These are phyloP conservation scores for Frieseomelitta varia DNA, from an alignment of 1,140 invertebrate species.

Conservation along the genomic window DNA sequence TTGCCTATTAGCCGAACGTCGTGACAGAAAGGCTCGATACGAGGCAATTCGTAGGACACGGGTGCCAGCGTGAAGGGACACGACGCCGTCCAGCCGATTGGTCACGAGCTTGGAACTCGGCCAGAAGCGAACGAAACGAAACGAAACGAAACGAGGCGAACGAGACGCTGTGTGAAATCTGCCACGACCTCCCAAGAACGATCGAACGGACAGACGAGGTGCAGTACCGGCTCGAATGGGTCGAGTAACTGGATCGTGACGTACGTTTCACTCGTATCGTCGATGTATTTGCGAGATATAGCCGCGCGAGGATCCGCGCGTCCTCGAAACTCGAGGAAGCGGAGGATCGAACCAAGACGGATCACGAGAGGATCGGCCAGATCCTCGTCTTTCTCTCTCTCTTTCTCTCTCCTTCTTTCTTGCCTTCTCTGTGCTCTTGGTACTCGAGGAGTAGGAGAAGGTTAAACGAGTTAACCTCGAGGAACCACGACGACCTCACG, in stretches of 20 bases:
- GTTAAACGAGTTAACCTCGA: constrained; percentile 77
- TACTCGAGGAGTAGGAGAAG: constrained; percentile 45
- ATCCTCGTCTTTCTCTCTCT: constrained; percentile 30
- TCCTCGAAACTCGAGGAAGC: constrained; percentile 26
- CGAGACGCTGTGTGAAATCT: constrained; percentile 18
- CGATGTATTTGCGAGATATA: constrained; percentile 37
- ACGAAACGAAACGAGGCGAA: not conserved
- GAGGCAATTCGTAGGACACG: constrained; percentile 27
- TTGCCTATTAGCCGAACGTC: not conserved
- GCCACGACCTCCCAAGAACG: constrained; percentile 19
- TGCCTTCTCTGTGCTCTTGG: not conserved
- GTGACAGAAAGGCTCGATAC: not conserved
- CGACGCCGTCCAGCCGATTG: not conserved
- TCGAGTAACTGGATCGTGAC: constrained; percentile 67
- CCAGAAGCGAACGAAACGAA: not conserved
- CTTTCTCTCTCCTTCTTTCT: not conserved
- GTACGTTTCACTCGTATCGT: constrained; percentile 45
- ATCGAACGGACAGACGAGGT: not conserved
- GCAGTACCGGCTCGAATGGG: constrained; percentile 40
- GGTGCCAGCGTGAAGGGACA: not conserved
- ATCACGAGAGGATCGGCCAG: not conserved
- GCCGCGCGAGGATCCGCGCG: constrained; percentile 7
- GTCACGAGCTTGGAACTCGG: constrained; percentile 37
- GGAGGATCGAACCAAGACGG: constrained; percentile 30
- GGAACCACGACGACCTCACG: constrained; percentile 52